Evolutionary conservation across 2,113 vertebrate species (phyloP), one percentile per base, ranked within the genome.

Genomic region (Daubentonia madagascariensis): DNA sequence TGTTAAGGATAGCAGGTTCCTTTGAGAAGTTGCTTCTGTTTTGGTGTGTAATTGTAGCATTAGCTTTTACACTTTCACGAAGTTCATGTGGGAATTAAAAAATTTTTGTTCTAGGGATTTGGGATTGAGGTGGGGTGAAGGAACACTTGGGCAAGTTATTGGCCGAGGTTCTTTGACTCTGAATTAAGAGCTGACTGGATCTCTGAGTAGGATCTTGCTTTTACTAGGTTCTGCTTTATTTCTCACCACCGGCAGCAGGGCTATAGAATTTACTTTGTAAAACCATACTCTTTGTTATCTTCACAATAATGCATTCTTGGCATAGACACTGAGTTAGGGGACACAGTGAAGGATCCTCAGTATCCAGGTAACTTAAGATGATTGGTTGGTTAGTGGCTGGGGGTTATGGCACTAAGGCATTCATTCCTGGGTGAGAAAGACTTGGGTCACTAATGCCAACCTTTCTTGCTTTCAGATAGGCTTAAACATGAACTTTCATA

Each of bases 1-100:
- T 57, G 43, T 78, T 96, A 87, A 89, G 54, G 78, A 75, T 81
- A 81, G 50, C 50, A 84, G 10, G 9, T 63, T 72, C 54, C 80
- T 88, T 96, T 94, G 37, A 67, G 83, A 78, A 76, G 20, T 52
- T 88, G 25, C 48, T 91, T 87, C 68, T 88, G 48, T 80, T 91
- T 96, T 85, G 30, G 37, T 80, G 17, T 93, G 5, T 93, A 93
- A 72, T 43, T 80, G 25, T 73, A 81, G 67, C 22, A 72, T 84
- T 61, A 43, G 50, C 23, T 85, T 96, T 92, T 61, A 70, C 16
- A n/a, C 75, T 94, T 85, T 85, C 22, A 48, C 40, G 54, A 12
- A 48, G 43, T 91, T 86, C 43, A 48, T 61, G 0, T 40, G 81
- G 28, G 11, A 73, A 63, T 78, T 54, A 54, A 32, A 5, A 76